Conservation (phyloP, 1,140 invertebrate species). For the Drosophila insularis region DNA sequence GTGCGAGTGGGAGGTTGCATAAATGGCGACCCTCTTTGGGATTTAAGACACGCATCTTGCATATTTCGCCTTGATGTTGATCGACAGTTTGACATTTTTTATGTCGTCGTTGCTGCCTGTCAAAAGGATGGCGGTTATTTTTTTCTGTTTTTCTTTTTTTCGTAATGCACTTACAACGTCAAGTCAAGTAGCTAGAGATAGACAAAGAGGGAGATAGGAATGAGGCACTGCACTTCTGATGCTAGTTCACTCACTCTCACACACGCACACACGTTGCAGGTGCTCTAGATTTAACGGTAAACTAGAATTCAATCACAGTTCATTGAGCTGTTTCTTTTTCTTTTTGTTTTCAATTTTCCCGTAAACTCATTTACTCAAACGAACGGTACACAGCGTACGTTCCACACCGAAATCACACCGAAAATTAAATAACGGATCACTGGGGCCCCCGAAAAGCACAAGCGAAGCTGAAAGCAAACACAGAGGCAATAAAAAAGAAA, state of each 20-base stretch:
- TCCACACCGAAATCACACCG: conserved; percentile 59
- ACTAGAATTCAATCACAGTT: conserved; percentile 51
- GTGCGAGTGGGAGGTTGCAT: conserved; percentile 51
- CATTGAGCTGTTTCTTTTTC: neutral
- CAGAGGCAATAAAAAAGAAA: conserved; percentile 76
- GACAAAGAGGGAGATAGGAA: neutral
- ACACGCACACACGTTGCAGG: neutral
- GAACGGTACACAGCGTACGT: conserved; percentile 37
- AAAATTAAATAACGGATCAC: conserved; percentile 71
- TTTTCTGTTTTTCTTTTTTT: conserved; percentile 31
- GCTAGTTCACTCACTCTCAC: conserved; percentile 10
- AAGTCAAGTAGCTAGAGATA: neutral
- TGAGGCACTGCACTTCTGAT: neutral
- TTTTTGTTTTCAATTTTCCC: conserved; percentile 31
- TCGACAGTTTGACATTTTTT: conserved; percentile 79
- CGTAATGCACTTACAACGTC: conserved; percentile 8
- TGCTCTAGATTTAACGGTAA: conserved; percentile 29
- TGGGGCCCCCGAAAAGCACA: conserved; percentile 30
- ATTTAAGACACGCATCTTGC: conserved; percentile 75
- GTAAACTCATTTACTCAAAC: conserved; percentile 15
- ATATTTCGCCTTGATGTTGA: conserved; percentile 79
- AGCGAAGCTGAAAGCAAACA: conserved; percentile 39
- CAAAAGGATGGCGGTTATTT: conserved; percentile 65
- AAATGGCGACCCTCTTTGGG: conserved; percentile 65
- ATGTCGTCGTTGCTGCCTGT: conserved; percentile 76